phyloP scores from a whole-genome alignment of 2,888 invertebrate genomes.

The Andricus curvator region DNA sequence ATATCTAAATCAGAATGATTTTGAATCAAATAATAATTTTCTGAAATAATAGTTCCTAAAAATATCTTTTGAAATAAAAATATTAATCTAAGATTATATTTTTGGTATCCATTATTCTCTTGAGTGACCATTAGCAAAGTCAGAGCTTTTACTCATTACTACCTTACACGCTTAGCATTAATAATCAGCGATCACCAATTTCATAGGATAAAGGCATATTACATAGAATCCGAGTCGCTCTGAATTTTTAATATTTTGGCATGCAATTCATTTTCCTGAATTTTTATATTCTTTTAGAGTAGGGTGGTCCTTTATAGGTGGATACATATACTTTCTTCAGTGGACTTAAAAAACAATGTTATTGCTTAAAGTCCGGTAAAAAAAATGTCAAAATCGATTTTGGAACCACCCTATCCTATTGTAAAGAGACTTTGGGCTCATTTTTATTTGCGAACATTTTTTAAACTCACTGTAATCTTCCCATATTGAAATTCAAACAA shows the following conservation, averaged over 20 bases:
- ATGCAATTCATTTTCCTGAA: neutral
- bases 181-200: constrained; percentile 53
- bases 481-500: neutral
- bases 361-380: no score
- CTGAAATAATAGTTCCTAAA: no score
- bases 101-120: constrained; percentile 71
- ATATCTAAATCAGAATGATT: no score
- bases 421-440: neutral
- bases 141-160: constrained; percentile 62
- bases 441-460: neutral
- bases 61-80: neutral
- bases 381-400: neutral
- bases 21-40: no score
- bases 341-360: neutral
- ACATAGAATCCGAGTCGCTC: neutral
- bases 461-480: neutral
- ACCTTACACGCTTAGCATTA: constrained; percentile 62
- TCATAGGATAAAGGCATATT: neutral
- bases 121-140: constrained; percentile 60
- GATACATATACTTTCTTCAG: no score
- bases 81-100: neutral
- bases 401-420: neutral
- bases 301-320: neutral
- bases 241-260: constrained; percentile 28
- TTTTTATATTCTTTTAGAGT: neutral